A percentile compares a stretch with the other conserved stretches of the same genome.
phyloP scores from a whole-genome alignment of 1,140 invertebrate genomes.

The Gerris buenoi region DNA sequence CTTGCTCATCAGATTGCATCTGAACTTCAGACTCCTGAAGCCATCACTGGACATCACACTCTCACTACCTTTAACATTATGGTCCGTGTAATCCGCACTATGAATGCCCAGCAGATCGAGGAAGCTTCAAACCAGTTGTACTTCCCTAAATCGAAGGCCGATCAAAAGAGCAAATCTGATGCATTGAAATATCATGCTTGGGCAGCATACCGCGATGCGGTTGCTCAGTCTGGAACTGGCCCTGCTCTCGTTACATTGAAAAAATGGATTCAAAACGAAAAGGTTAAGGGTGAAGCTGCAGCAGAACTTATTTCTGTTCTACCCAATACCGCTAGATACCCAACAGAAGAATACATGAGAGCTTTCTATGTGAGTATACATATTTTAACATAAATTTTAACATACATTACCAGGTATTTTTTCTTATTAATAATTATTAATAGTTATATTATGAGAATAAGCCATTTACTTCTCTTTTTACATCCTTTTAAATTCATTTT shows the following conservation, averaged over 20 bases:
- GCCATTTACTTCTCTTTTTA: too few relatives aligned
- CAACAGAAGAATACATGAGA: slow-evolving; percentile 42
- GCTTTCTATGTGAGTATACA: slow-evolving; percentile 40
- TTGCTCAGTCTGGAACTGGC: slow-evolving; percentile 44
- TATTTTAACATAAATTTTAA: too few relatives aligned
- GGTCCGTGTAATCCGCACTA: slow-evolving; percentile 35
- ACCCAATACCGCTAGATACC: slow-evolving; percentile 35
- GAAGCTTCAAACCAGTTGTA: slow-evolving; percentile 32
- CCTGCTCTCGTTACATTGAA: slow-evolving; percentile 42
- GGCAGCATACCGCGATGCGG: slow-evolving; percentile 42
- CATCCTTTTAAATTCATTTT: background rate
- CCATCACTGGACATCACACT: slow-evolving; percentile 37
- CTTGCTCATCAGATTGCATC: slow-evolving; percentile 37
- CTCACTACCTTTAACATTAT: slow-evolving; percentile 44
- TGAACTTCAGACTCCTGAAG: slow-evolving; percentile 37
- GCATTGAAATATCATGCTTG: slow-evolving; percentile 20
- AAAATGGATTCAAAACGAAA: slow-evolving; percentile 39
- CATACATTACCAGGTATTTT: too few relatives aligned
- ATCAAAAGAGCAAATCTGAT: slow-evolving; percentile 11
- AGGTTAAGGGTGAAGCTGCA: slow-evolving; percentile 37
- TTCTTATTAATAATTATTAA: background rate
- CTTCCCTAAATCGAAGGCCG: slow-evolving; percentile 24
- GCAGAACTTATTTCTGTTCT: slow-evolving; percentile 36
- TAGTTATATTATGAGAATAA: background rate
- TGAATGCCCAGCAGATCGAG: slow-evolving; percentile 40